Base-by-base conservation (phyloP, 1,140 invertebrate species). In the Lasioglossum albipes region DNA sequence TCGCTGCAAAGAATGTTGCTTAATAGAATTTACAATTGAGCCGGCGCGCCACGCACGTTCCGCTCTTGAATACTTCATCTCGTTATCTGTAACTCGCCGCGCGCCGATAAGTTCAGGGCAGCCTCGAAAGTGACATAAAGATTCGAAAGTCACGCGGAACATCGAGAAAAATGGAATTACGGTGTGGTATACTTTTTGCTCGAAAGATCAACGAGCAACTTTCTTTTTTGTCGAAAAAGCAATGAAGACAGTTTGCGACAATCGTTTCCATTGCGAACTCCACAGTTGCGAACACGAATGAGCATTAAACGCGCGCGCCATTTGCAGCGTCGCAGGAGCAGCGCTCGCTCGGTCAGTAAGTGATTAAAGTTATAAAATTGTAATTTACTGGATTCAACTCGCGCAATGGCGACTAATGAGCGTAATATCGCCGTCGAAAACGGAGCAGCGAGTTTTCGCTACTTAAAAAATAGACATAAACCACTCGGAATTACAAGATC, bases 371-470 rank as follows among this genome's bases (percentile, higher is more conserved):
- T 45, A 79, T 79, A 72, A 79, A 79, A 79, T 72, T 70, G 59
- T 59, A 73, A 72, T 79, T 79, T 79, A 31, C 61, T n/a, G 69
- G 59, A 64, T 62, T 73, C 41, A 13, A 45, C 68, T 72, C 16
- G 16, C 54, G 36, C 76, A 54, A 73, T 57, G 59, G 69, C 45
- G 76, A 31, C 76, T 73, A 79, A 79, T 49, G 68, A 79, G 76
- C 31, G 69, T 73, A 72, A 73, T 54, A 79, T 73, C 54, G 36
- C 61, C 1, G 31, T 18, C 1, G 13, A 13, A 16, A 62, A 65
- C 31, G 31, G 42, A 54, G 52, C 65, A 73, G 16, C 54, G n/a
- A 69, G 49, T 54, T 45, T 45, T 54, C 18, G 76, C 68, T 36
- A 64, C 71, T 36, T 62, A 12, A 9, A 64, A 71, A 20, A 22